phyloP scores from a whole-genome alignment of 2,797 vertebrate species.

The Premnoplex brunnescens region DNA sequence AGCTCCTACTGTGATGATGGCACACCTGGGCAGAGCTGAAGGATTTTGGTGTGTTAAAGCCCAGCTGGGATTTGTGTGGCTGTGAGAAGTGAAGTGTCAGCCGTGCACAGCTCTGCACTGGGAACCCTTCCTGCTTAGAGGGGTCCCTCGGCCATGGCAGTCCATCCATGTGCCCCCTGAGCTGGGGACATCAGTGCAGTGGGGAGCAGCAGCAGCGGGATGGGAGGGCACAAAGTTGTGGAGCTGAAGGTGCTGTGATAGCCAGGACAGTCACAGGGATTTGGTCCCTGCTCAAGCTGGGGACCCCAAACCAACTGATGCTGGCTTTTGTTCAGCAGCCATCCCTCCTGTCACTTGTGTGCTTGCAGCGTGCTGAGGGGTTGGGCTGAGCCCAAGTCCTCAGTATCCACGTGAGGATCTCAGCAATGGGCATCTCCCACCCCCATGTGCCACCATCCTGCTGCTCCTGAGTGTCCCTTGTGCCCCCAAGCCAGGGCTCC shows the following conservation, averaged over 20 bases:
- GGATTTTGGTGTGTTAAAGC: background rate
- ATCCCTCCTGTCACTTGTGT: background rate
- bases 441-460: background rate
- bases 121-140: accelerated
- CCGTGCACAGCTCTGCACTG: accelerated
- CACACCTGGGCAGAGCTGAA: accelerated
- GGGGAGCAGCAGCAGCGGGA: background rate
- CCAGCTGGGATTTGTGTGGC: background rate
- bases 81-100: accelerated
- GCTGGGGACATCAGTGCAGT: accelerated
- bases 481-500: background rate
- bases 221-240: background rate
- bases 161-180: accelerated
- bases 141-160: accelerated
- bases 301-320: accelerated
- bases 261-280: background rate
- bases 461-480: background rate
- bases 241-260: background rate
- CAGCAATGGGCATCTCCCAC: background rate
- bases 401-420: accelerated
- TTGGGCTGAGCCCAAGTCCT: background rate
- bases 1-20: background rate
- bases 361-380: background rate
- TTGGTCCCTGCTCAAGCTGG: accelerated
- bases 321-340: background rate